Evolutionary conservation across 92 coral and sea anemone species (phyloP), one percentile per base, ranked within the genome.

Genomic region (Epizoanthus scotinus): DNA sequence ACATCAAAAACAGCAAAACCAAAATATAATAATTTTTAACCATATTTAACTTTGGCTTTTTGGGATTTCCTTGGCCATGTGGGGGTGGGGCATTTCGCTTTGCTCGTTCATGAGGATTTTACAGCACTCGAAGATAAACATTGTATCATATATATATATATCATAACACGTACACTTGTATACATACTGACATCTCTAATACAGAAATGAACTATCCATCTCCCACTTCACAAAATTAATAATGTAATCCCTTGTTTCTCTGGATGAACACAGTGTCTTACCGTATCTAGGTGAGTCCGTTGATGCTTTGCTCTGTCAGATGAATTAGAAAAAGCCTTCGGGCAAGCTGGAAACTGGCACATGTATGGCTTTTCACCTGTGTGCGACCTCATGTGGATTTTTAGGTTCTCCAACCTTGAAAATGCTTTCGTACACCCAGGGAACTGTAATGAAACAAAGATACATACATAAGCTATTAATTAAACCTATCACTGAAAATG

Each of bases 251-350:
- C 6, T 38, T 38, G 44, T 38, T 38, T 38, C 44, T 38, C 8
- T 60, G 22, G 65, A 20, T 60, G 5, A 20, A 60, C 65, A 61
- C 12, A 15, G 8, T 9, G 52, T 17, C 93, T 89, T 86, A 96
- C 99, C 57, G 98, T 96, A 38, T 96, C 99, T 61, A 91, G 85
- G 53, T 96, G 99, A 50, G 99, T 96, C 28, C 99, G 85, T 54
- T 96, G 99, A 84, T 96, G 99, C 47, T 96, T 96, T 20, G 99
- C 99, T 64, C 99, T 83, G 68, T 96, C 99, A 7, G 99, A 96
- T 24, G 99, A 96, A 73, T 96, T 96, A 21, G 98, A 93, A 71
- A 96, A 96, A 12, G 99, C 98, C 68, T 96, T 96, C 7, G 98
- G 99, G 67, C 99, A 96, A 36, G 94, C 95, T 7, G 93, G 91